A percentile compares a stretch with the other conserved stretches of the same genome.
These are phyloP conservation scores for Diorhabda elongata DNA, from an alignment of 1,140 invertebrate genomes.

Conservation along the genomic window DNA sequence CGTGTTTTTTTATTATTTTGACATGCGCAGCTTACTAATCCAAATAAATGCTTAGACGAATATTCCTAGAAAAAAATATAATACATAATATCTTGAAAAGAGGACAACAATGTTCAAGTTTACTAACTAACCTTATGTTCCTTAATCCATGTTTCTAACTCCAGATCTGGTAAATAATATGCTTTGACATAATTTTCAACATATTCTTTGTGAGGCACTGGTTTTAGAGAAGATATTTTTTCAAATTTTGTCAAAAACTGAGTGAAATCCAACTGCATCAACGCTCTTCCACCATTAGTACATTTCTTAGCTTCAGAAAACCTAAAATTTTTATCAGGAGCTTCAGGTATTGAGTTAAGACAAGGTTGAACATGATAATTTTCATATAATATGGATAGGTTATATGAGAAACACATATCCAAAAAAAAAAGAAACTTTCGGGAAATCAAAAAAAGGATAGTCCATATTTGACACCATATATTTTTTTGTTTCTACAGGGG, in stretches of 20 bases:
- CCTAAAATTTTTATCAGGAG: slow-evolving; percentile 47
- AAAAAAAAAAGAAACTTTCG: neutral
- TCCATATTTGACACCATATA: too few species aligned
- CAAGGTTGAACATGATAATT: too few species aligned
- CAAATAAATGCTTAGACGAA: slow-evolving; percentile 78
- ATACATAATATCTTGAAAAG: neutral
- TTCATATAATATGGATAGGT: too few species aligned
- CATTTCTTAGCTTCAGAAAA: slow-evolving; percentile 91
- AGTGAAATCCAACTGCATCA: slow-evolving; percentile 98
- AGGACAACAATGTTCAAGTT: neutral
- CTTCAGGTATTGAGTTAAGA: too few species aligned
- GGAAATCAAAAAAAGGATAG: neutral
- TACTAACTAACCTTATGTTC: slow-evolving; percentile 64
- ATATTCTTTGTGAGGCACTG: slow-evolving; percentile 83
- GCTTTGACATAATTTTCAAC: slow-evolving; percentile 96
- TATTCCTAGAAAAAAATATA: slow-evolving; percentile 67
- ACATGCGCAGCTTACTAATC: slow-evolving; percentile 80
- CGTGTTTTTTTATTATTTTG: slow-evolving; percentile 83
- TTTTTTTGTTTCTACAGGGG: too few species aligned
- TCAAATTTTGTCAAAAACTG: slow-evolving; percentile 91
- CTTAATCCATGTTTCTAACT: slow-evolving; percentile 84
- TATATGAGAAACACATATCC: neutral
- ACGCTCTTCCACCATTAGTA: slow-evolving; percentile 88
- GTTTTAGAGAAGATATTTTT: slow-evolving; percentile 73
- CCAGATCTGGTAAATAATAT: slow-evolving; percentile 86